These are phyloP conservation scores for Typhlichthys eigenmanni DNA, from an alignment of 2,797 vertebrate species.

Conservation along the genomic window DNA sequence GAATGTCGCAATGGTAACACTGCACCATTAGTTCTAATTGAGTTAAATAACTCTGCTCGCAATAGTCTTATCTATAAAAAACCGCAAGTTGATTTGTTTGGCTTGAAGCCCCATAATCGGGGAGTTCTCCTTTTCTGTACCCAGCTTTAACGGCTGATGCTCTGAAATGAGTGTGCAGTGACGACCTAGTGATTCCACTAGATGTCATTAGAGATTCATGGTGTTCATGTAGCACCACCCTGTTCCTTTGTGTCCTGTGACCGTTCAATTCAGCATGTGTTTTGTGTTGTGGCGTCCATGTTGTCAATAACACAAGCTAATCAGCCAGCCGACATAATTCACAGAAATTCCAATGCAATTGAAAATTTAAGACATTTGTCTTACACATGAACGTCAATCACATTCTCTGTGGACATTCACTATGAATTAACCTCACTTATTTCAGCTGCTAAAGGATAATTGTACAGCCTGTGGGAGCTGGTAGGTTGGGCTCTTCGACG, in stretches of 20 bases:
- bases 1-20: constrained; percentile 19
- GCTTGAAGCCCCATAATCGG: constrained; percentile 17
- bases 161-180: constrained; percentile 81
- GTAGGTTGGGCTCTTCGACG: no score
- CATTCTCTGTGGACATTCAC: no score
- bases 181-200: constrained; percentile 51
- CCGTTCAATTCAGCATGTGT: constrained; percentile 62
- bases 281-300: constrained; percentile 49
- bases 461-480: no score
- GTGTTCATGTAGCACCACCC: constrained; percentile 47
- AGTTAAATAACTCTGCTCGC: constrained; percentile 1
- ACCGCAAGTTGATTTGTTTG: constrained; percentile 4
- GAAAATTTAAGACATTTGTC: constrained; percentile 12
- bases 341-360: constrained; percentile 1
- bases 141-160: constrained; percentile 28
- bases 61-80: constrained; percentile 12
- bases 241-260: constrained; percentile 51
- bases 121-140: background rate
- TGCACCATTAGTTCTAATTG: background rate
- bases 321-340: constrained; percentile 26
- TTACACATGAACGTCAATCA: background rate
- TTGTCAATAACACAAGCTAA: constrained; percentile 30
- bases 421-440: no score
- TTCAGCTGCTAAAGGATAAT: no score
- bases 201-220: constrained; percentile 65